phyloP scores from a whole-genome alignment of 2,888 invertebrate species.

The Strigamia maritima region DNA sequence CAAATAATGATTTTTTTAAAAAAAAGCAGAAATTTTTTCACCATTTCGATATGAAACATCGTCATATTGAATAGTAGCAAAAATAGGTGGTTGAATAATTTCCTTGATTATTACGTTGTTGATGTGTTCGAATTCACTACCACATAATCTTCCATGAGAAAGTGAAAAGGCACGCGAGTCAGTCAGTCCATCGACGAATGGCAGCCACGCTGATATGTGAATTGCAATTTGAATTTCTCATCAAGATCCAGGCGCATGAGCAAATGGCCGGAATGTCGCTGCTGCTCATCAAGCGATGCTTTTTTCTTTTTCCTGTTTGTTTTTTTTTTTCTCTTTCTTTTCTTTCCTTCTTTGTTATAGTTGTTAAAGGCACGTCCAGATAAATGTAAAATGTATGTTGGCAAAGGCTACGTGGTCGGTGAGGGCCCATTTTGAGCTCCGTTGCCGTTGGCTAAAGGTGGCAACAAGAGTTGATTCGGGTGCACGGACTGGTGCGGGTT shows the following conservation, averaged over 20 bases:
- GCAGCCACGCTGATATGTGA: constrained; percentile 20
- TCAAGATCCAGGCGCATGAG: constrained; percentile 1
- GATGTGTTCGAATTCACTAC: neutral
- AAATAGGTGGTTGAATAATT: neutral
- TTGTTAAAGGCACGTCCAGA: constrained; percentile 39
- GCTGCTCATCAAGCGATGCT: neutral
- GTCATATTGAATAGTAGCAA: constrained; percentile 26
- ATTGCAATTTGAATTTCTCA: constrained; percentile 4
- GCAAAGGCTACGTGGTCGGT: constrained; percentile 39
- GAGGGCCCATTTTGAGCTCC: constrained; percentile 31
- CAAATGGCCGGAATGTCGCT: constrained; percentile 23
- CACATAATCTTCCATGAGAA: constrained; percentile 1
- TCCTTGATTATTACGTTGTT: neutral
- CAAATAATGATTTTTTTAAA: neutral
- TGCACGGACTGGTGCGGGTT: constrained; percentile 42
- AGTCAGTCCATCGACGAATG: neutral
- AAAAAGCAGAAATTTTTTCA: neutral
- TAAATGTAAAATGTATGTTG: neutral
- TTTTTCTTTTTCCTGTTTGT: neutral
- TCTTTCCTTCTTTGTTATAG: neutral
- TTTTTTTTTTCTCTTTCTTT: neutral
- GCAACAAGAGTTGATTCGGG: constrained; percentile 12
- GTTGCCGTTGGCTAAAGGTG: neutral
- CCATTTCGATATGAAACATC: constrained; percentile 29
- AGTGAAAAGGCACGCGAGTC: constrained; percentile 7